Percentiles rank a stretch among this genome's conserved stretches.
These are phyloP conservation scores for Hydractinia symbiolongicarpus DNA, from an alignment of 30 jellyfish, hydroid and myxozoan genomes.

Conservation along the genomic window DNA sequence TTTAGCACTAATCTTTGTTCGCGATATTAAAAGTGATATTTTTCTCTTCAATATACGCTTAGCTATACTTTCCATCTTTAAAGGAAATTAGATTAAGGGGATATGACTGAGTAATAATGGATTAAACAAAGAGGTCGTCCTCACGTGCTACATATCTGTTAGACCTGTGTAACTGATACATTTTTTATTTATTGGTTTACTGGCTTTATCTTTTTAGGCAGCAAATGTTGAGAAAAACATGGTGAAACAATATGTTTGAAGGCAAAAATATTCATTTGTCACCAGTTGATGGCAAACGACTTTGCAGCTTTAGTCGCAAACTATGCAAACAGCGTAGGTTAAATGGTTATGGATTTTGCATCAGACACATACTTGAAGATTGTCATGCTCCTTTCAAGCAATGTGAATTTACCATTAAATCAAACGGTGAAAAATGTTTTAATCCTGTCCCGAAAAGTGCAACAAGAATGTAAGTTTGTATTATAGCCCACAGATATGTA, in stretches of 20 bases:
- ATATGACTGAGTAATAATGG: too few relatives aligned
- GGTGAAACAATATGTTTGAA: slow-evolving; percentile 57
- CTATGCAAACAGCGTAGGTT: slow-evolving; percentile 92
- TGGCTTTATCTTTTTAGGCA: background rate
- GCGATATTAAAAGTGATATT: too few relatives aligned
- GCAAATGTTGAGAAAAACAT: background rate
- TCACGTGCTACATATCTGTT: too few relatives aligned
- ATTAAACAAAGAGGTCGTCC: too few relatives aligned
- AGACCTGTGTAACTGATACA: background rate
- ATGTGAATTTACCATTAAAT: slow-evolving; percentile 68
- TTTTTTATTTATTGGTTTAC: background rate
- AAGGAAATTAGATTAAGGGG: too few relatives aligned
- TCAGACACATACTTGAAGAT: slow-evolving; percentile 93
- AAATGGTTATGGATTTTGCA: slow-evolving; percentile 90
- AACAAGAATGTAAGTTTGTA: slow-evolving; percentile 63
- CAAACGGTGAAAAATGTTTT: slow-evolving; percentile 79
- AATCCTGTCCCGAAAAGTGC: slow-evolving; percentile 90
- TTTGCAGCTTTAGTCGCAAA: slow-evolving; percentile 90
- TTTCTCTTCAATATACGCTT: too few relatives aligned
- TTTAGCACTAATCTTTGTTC: too few relatives aligned
- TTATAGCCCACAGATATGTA: too few relatives aligned
- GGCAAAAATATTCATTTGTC: slow-evolving; percentile 91
- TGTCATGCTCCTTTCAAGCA: slow-evolving; percentile 88
- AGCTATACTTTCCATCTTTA: too few relatives aligned
- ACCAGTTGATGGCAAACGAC: slow-evolving; percentile 87